Base-by-base conservation (phyloP, 2,113 vertebrate genomes). In the Tragelaphus imberbis region DNA sequence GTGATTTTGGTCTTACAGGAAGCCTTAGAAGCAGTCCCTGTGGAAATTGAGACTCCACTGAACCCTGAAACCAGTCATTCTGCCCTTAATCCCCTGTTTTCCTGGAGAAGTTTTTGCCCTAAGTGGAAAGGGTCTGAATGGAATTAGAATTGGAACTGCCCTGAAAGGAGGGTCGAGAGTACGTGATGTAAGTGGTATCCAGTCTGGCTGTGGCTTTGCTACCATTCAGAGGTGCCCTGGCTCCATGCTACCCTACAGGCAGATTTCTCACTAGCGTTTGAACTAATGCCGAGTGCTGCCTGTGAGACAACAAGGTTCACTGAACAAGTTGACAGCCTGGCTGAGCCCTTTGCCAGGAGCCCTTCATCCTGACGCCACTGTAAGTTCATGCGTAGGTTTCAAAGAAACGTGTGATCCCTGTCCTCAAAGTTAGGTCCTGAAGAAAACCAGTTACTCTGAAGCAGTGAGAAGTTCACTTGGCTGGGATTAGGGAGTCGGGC, bases 21-120 rank as follows among this genome's bases (percentile, higher is more conserved):
- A 71, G 90, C 86, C 86, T 96, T 90, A 40, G 75, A 92, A 79
- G 77, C 40, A 33, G 55, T 84, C 55, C 59, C 68, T 49, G 23
- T 58, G 89, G 94, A 65, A 96, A 59, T 86, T 51, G 86, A 96
- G 91, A 86, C 55, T 87, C 68, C 51, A 71, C 28, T 27, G 59
- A 47, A 82, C 68, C 79, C 25, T 88, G 53, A 86, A 80, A n/a
- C 28, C 79, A 75, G 40, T 30, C 59, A 17, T 65, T 47, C 82
- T 81, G 59, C 47, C 88, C 91, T 96, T 30, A 59, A 95, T 80
- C 47, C 28, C 17, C 40, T 55, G 17, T 77, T 96, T 97, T 95
- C 88, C 14, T 2, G 68, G 89, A 93, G 77, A 94, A 58, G 19
- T 55, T 71, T 71, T 81, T 90, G 40, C 40, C 65, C 51, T 80